Conservation (phyloP, 30 jellyfish, hydroid and myxozoan genomes). For the Aurelia aurita complex sp. Pacific region DNA sequence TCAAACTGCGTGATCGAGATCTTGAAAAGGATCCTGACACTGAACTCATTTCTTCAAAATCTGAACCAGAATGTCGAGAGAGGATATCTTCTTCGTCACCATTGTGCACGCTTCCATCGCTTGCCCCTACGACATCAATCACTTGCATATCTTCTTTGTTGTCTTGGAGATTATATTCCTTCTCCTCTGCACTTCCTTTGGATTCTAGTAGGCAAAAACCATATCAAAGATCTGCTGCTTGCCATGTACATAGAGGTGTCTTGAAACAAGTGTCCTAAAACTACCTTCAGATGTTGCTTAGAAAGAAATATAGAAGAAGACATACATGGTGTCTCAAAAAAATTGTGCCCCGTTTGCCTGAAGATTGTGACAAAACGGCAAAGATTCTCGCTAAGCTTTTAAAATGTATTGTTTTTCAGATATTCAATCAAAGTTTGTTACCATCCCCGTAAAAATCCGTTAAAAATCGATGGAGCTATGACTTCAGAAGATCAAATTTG, state of each 20-base stretch:
- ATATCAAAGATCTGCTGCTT: background rate
- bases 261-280: background rate
- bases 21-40: constrained; percentile 71
- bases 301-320: too few relatives aligned
- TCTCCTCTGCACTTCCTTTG: constrained; percentile 41
- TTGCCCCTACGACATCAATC: constrained; percentile 78
- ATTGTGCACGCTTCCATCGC: constrained; percentile 54
- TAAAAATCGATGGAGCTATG: too few relatives aligned
- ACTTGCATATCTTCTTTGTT: constrained; percentile 87
- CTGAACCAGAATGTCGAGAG: constrained; percentile 78
- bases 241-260: background rate
- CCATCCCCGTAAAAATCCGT: too few relatives aligned
- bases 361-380: too few relatives aligned
- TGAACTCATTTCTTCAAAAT: constrained; percentile 73
- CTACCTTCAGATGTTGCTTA: too few relatives aligned
- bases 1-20: constrained; percentile 52
- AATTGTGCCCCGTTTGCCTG: too few relatives aligned
- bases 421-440: too few relatives aligned
- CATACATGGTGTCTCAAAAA: too few relatives aligned
- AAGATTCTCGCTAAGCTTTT: too few relatives aligned
- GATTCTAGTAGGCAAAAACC: constrained; percentile 4
- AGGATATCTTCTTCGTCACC: constrained; percentile 67
- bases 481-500: too few relatives aligned
- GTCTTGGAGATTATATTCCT: constrained; percentile 64
- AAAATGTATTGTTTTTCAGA: too few relatives aligned